Conservation (phyloP, 2,113 vertebrate species). For the Zapornia atra region DNA sequence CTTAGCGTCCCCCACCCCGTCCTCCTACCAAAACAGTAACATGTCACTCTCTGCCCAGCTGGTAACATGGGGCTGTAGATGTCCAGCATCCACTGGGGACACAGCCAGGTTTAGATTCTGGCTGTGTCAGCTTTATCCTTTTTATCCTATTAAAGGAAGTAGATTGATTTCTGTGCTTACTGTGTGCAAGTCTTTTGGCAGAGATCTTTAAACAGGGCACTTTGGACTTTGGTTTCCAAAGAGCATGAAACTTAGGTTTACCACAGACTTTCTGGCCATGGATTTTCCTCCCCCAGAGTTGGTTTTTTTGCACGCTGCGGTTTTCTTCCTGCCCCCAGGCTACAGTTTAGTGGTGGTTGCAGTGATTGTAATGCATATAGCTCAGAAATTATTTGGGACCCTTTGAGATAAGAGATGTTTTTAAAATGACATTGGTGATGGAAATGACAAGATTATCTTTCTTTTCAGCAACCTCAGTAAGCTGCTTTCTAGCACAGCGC, state of each 20-base stretch:
- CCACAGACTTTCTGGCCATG: background rate
- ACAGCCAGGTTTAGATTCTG: background rate
- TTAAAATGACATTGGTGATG: background rate
- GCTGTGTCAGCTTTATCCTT: background rate
- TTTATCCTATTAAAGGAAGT: background rate
- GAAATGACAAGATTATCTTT: background rate
- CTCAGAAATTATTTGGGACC: background rate
- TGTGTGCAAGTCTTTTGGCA: background rate
- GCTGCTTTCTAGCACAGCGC: background rate
- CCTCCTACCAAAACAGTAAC: background rate
- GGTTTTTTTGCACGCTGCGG: background rate
- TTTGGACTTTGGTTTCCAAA: conserved; percentile 15
- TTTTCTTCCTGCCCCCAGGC: background rate
- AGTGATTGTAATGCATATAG: background rate
- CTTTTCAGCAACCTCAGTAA: background rate
- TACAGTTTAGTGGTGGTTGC: background rate
- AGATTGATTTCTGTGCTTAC: background rate
- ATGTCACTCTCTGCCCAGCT: background rate
- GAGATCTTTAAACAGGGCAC: background rate
- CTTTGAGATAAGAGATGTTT: background rate
- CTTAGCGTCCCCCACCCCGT: background rate
- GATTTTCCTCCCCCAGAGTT: background rate
- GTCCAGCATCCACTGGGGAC: background rate
- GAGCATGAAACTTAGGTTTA: background rate
- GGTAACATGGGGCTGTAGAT: background rate